phyloP scores from a whole-genome alignment of 37 sponge, comb jelly and placozoan genomes.

The Theonella swinhoei region DNA sequence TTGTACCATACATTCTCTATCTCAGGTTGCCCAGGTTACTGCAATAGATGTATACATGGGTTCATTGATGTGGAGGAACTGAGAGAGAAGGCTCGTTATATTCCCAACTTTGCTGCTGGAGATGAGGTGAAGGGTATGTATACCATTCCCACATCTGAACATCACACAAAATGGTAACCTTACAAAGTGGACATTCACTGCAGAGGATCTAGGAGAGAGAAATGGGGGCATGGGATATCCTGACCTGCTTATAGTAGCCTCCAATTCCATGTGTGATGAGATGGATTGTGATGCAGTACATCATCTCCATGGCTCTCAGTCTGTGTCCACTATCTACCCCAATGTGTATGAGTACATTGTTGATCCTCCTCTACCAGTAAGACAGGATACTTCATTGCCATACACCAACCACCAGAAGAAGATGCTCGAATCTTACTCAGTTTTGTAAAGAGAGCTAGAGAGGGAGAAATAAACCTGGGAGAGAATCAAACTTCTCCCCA shows the following conservation, averaged over 20 bases:
- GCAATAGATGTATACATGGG: neutral
- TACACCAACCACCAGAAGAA: neutral
- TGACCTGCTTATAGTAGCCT: too few relatives aligned
- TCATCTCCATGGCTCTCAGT: neutral
- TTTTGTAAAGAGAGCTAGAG: too few relatives aligned
- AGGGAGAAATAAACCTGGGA: too few relatives aligned
- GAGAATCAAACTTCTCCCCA: too few relatives aligned
- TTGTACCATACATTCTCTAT: too few relatives aligned
- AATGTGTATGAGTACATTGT: neutral
- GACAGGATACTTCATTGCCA: neutral
- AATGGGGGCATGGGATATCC: too few relatives aligned
- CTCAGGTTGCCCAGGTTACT: too few relatives aligned
- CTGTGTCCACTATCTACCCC: too few relatives aligned
- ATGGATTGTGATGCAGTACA: too few relatives aligned
- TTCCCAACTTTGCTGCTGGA: neutral
- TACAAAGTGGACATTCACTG: neutral
- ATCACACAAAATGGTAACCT: neutral
- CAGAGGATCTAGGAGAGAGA: neutral
- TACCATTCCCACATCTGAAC: neutral
- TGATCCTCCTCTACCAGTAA: neutral
- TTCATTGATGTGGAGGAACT: neutral
- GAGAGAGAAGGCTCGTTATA: neutral
- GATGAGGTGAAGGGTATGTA: neutral
- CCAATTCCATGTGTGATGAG: too few relatives aligned
- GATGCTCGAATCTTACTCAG: neutral